A percentile compares a stretch with the other conserved stretches of the same genome.
These are phyloP conservation scores for Paedocypris sp. DNA, from an alignment of 2,113 vertebrate genomes.

Conservation along the genomic window DNA sequence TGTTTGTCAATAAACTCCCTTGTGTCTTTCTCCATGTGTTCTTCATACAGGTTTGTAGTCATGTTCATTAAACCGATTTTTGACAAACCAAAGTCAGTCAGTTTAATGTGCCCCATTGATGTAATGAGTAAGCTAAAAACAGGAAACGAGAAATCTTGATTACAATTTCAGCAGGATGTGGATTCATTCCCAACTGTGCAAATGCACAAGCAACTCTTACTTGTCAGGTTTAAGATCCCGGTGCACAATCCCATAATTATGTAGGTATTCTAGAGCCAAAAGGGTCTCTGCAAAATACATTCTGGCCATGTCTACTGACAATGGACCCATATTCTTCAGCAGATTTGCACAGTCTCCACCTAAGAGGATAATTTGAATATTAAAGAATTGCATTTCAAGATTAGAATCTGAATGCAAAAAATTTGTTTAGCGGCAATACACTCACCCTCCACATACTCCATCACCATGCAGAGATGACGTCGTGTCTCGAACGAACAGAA, in stretches of 20 bases:
- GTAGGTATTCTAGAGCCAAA: conserved; percentile 83
- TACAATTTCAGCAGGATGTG: not conserved
- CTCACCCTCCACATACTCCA: conserved; percentile 95
- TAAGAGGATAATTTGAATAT: conserved; percentile 33
- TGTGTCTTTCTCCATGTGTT: conserved; percentile 88
- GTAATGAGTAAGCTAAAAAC: conserved; percentile 83
- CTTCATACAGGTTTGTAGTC: conserved; percentile 93
- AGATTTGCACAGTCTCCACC: conserved; percentile 86
- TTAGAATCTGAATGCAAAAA: not conserved
- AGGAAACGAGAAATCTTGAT: not conserved
- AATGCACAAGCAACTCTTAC: conserved; percentile 53
- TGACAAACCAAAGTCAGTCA: conserved; percentile 89
- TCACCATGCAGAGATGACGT: conserved; percentile 91
- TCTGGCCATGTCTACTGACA: conserved; percentile 87
- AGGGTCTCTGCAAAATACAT: conserved; percentile 96
- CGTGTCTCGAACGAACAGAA: conserved; percentile 92
- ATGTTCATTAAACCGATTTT: conserved; percentile 96
- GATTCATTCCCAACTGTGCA: not conserved
- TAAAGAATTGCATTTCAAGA: not conserved
- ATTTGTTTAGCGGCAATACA: not conserved
- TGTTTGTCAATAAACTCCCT: conserved; percentile 92
- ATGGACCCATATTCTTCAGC: conserved; percentile 87
- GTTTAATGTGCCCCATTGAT: conserved; percentile 91
- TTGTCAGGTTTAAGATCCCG: conserved; percentile 96
- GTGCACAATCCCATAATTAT: conserved; percentile 93